A percentile compares a stretch with the other conserved stretches of the same genome.
These are phyloP conservation scores for Chrosomus eos DNA, from an alignment of 2,797 vertebrate genomes.

Conservation along the genomic window DNA sequence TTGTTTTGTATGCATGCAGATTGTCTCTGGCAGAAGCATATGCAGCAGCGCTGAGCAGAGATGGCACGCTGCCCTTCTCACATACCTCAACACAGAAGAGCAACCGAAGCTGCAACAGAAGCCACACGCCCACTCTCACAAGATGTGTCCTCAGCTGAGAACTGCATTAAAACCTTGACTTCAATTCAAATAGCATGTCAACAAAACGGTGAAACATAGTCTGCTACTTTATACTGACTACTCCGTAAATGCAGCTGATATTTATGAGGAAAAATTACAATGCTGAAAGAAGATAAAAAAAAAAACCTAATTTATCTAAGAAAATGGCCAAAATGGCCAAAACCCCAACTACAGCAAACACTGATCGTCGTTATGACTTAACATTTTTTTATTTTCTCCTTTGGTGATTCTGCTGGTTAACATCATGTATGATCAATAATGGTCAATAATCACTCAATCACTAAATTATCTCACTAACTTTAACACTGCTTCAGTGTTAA, in stretches of 20 bases:
- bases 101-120: conserved; percentile 12
- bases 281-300: neutral
- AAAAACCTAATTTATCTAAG: neutral
- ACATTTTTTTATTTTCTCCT: no score
- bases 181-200: neutral
- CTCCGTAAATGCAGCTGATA: neutral
- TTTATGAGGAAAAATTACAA: neutral
- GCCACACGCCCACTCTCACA: conserved; percentile 15
- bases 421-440: no score
- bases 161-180: conserved; percentile 29
- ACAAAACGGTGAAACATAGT: neutral
- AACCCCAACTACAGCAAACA: no score
- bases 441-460: no score
- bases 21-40: conserved; percentile 54
- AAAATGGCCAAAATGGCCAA: no score
- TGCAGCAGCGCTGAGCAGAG: conserved; percentile 44
- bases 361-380: no score
- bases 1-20: conserved; percentile 40
- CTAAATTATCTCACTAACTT: no score
- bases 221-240: neutral
- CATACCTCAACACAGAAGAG: conserved; percentile 1
- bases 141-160: neutral
- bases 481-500: no score
- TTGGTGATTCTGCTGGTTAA: no score
- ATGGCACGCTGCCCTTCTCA: conserved; percentile 34